Percentiles rank a stretch among this genome's conserved stretches.
phyloP scores from a whole-genome alignment of 2,113 vertebrate genomes.

The Herpailurus yagouaroundi region DNA sequence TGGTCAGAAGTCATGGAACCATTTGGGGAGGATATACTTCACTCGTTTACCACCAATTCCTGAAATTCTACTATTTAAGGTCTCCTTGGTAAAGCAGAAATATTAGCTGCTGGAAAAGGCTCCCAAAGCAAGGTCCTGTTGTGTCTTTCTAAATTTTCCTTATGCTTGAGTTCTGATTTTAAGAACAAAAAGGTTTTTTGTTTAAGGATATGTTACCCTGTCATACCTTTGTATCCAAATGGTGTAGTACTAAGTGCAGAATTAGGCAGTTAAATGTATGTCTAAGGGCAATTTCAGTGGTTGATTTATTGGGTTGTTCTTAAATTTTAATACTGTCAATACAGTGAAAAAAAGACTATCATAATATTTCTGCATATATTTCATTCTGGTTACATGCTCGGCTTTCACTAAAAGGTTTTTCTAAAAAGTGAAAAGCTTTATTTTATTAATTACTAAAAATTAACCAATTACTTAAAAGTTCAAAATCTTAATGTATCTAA shows the following conservation, averaged over 20 bases:
- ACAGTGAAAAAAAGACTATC: constrained; percentile 25
- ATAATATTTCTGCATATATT: constrained; percentile 67
- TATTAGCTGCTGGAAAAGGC: background rate
- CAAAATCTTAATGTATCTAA: constrained; percentile 55
- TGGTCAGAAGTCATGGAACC: background rate
- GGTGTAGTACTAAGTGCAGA: background rate
- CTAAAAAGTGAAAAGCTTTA: constrained; percentile 31
- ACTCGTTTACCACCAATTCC: background rate
- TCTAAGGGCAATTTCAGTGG: background rate
- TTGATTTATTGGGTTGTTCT: background rate
- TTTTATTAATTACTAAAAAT: constrained; percentile 67
- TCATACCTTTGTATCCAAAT: background rate
- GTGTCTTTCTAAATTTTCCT: background rate
- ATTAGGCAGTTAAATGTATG: background rate
- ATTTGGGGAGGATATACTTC: background rate
- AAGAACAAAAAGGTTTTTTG: background rate
- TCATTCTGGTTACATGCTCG: constrained; percentile 10
- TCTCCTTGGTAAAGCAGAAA: background rate
- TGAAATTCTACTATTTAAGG: background rate
- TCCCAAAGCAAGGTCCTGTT: background rate
- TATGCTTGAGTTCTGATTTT: background rate
- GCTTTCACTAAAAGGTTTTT: constrained; percentile 55
- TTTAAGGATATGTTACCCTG: background rate
- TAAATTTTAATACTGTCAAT: constrained; percentile 26
- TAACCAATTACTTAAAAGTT: constrained; percentile 64